Conservation (phyloP, 2,113 vertebrate species). For the Rutilus rutilus region DNA sequence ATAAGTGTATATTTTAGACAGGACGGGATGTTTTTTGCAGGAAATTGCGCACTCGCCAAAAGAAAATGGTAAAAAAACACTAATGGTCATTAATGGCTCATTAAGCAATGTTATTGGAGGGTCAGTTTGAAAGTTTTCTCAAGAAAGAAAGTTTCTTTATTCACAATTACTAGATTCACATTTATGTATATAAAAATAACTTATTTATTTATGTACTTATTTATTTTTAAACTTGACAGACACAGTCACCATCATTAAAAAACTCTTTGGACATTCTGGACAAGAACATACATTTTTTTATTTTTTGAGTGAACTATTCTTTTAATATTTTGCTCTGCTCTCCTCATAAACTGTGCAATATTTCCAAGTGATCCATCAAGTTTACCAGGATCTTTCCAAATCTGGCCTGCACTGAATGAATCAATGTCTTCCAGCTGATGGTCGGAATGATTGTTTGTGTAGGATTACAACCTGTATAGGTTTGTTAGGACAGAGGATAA, state of each 20-base stretch:
- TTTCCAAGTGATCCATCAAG: constrained; percentile 51
- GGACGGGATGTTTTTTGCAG: no score
- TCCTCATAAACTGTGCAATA: constrained; percentile 53
- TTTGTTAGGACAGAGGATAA: constrained; percentile 55
- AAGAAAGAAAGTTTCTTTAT: no score
- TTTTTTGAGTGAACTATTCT: background rate
- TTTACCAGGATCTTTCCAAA: constrained; percentile 56
- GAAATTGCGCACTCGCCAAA: no score
- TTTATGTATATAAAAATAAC: background rate
- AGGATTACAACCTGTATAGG: constrained; percentile 59
- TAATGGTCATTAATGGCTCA: background rate
- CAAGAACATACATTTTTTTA: background rate
- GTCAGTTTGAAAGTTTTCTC: background rate
- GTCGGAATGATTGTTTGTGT: constrained; percentile 57
- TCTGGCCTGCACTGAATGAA: constrained; percentile 55
- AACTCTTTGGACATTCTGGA: background rate
- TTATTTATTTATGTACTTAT: background rate
- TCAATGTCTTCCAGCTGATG: constrained; percentile 59
- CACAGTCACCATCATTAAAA: background rate
- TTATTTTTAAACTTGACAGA: background rate
- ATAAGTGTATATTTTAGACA: no score
- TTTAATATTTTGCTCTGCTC: constrained; percentile 40
- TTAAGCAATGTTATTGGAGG: background rate
- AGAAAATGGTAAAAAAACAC: no score
- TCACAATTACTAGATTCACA: background rate